Evolutionary conservation across 1,140 invertebrate genomes (phyloP).

Genomic region (Heliconius eleuchia): DNA sequence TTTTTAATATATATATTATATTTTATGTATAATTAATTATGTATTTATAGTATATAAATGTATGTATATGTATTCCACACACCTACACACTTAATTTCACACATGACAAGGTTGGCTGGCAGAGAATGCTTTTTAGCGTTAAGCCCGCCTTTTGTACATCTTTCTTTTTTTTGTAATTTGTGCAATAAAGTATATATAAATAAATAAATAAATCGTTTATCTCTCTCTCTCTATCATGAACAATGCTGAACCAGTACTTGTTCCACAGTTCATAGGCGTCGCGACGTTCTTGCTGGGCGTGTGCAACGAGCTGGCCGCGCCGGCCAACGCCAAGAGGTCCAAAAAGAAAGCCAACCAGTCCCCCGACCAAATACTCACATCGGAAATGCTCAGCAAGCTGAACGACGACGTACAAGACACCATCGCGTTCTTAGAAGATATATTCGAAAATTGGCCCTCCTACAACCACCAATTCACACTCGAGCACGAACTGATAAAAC

Average conservation of each 20-base stretch:
- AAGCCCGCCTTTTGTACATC: too few relatives aligned
- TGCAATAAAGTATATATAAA: too few relatives aligned
- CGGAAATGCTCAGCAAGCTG: constrained; percentile 55
- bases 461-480: constrained; percentile 51
- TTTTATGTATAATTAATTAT: too few relatives aligned
- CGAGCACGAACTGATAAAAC: constrained; percentile 49
- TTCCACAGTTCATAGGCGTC: constrained; percentile 67
- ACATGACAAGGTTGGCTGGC: too few relatives aligned
- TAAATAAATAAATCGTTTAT: too few relatives aligned
- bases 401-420: constrained; percentile 58
- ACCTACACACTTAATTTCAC: too few relatives aligned
- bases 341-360: constrained; percentile 69
- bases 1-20: too few relatives aligned
- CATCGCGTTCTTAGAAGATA: constrained; percentile 51
- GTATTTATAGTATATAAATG: too few relatives aligned
- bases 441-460: constrained; percentile 63
- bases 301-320: constrained; percentile 60
- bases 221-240: too few relatives aligned
- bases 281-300: constrained; percentile 64
- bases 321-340: constrained; percentile 60
- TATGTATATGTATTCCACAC: too few relatives aligned
- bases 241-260: not conserved
- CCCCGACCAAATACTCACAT: constrained; percentile 60
- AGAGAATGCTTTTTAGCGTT: too few relatives aligned
- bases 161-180: too few relatives aligned